These are phyloP conservation scores for Gorsachius magnificus DNA, from an alignment of 2,797 vertebrate genomes.

Conservation along the genomic window DNA sequence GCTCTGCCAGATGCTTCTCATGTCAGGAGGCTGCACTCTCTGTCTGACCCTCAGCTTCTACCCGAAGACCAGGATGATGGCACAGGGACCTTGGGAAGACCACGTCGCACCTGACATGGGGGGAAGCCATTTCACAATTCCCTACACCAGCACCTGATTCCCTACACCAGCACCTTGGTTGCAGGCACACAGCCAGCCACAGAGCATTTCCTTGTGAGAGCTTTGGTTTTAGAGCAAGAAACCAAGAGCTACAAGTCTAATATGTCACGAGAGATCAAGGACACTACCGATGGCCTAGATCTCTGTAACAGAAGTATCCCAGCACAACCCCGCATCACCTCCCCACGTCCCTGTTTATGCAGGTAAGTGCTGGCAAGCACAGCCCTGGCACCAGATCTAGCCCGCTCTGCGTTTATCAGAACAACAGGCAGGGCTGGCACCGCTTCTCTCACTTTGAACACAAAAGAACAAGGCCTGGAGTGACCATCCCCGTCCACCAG, in stretches of 20 bases:
- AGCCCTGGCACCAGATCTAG: not conserved
- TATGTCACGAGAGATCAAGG: not conserved
- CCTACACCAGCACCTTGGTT: not conserved
- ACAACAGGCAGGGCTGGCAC: not conserved
- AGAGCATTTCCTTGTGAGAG: not conserved
- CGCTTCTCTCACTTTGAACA: rapidly evolving
- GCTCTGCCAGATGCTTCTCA: not conserved
- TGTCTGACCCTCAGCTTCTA: not conserved
- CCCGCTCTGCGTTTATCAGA: not conserved
- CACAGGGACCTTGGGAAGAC: not conserved
- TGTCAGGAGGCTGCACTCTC: not conserved
- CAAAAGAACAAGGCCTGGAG: not conserved
- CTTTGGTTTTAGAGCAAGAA: not conserved
- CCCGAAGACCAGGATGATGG: not conserved
- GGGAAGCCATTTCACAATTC: not conserved
- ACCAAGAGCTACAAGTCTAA: not conserved
- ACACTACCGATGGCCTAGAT: not conserved
- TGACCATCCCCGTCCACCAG: not conserved
- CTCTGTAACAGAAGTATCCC: not conserved
- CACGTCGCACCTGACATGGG: not conserved
- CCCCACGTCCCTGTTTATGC: not conserved
- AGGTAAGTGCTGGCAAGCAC: not conserved
- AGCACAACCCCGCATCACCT: not conserved
- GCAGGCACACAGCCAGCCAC: not conserved
- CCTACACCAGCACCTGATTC: not conserved